Conservation (phyloP, 2,797 vertebrate genomes). For the Oryzias sinensis region DNA sequence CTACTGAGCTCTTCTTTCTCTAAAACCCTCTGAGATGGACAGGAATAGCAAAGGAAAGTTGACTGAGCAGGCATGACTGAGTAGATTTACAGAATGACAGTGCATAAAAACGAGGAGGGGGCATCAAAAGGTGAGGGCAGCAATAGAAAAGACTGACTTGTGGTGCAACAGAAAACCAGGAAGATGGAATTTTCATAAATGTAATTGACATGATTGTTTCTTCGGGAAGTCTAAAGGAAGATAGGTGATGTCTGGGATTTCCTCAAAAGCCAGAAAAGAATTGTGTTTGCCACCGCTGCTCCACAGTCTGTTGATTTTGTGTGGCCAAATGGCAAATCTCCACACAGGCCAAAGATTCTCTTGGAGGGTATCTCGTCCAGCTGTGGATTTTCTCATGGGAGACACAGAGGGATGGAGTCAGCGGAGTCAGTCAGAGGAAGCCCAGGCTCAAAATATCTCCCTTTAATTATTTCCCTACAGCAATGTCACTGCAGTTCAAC, state of each 20-base stretch:
- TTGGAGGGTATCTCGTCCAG: slow-evolving; percentile 24
- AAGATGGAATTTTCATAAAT: not conserved
- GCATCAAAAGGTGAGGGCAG: slow-evolving; percentile 11
- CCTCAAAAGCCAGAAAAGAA: slow-evolving; percentile 9
- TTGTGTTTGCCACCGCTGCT: slow-evolving; percentile 22
- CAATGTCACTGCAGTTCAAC: not conserved
- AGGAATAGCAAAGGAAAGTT: slow-evolving; percentile 18
- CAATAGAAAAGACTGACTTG: slow-evolving; percentile 16
- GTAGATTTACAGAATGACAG: slow-evolving; percentile 35
- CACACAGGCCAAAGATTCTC: slow-evolving; percentile 30
- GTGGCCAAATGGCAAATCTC: slow-evolving; percentile 31
- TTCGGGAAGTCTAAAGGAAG: not conserved
- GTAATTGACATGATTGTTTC: not conserved
- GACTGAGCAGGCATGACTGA: slow-evolving; percentile 36
- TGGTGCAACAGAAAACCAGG: slow-evolving; percentile 13
- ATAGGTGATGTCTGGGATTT: slow-evolving; percentile 3
- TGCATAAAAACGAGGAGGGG: slow-evolving; percentile 35
- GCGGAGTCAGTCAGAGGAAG: not conserved
- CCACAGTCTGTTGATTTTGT: slow-evolving; percentile 29
- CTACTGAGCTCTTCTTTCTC: slow-evolving; percentile 2
- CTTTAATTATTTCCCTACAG: slow-evolving; percentile 1
- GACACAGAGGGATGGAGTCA: slow-evolving; percentile 16
- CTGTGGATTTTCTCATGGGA: slow-evolving; percentile 31
- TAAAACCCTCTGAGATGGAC: slow-evolving; percentile 16
- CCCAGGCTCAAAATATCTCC: slow-evolving; percentile 13